Evolutionary conservation across 2,113 vertebrate genomes (phyloP).

Genomic region (Vidua chalybeata): DNA sequence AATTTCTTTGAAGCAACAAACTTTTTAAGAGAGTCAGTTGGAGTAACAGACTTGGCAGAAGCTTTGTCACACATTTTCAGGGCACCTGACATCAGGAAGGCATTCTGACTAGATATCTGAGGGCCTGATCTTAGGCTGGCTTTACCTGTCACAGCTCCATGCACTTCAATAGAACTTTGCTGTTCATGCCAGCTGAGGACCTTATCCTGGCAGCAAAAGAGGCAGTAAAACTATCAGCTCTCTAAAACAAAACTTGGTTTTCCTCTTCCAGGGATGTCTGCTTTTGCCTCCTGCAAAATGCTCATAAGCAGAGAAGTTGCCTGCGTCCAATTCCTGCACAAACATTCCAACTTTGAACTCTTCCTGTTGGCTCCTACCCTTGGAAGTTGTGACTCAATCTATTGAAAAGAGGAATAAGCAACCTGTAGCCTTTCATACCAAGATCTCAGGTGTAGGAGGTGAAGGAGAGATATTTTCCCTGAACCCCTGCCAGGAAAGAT

Average conservation of each 20-base stretch:
- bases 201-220: neutral
- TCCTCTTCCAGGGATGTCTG: neutral
- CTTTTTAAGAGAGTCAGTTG: neutral
- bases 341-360: neutral
- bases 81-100: neutral
- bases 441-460: conserved; percentile 22
- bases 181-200: neutral
- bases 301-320: neutral
- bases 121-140: neutral
- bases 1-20: neutral
- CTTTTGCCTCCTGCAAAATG: neutral
- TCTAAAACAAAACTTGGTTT: neutral
- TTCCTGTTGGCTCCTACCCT: neutral
- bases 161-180: neutral
- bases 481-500: neutral
- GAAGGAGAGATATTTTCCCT: conserved; percentile 21
- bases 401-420: conserved; percentile 8
- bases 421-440: conserved; percentile 8
- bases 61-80: neutral
- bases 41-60: neutral
- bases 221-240: neutral
- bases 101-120: neutral
- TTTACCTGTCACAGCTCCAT: neutral
- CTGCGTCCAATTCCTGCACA: neutral
- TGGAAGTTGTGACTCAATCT: neutral